Conservation (phyloP, 2,888 invertebrate genomes). For the Epistrophella euchroma region DNA sequence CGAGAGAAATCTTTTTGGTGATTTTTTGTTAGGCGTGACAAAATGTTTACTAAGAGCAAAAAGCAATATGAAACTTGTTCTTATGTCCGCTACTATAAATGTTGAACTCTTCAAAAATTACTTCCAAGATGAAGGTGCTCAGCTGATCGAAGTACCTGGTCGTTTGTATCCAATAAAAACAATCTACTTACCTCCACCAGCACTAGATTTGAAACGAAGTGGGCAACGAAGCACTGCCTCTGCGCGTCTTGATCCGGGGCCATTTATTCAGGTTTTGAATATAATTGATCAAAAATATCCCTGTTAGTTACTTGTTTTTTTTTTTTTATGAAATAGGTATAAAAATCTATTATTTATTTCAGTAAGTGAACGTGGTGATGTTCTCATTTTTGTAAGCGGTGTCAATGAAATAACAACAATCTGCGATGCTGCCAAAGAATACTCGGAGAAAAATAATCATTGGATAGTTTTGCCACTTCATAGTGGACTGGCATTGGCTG, state of each 20-base stretch:
- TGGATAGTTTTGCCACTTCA: constrained; percentile 98
- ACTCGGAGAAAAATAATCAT: constrained; percentile 88
- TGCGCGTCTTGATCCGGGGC: constrained; percentile 94
- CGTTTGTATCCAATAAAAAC: constrained; percentile 96
- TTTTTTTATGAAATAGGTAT: neutral
- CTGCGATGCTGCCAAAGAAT: constrained; percentile 93
- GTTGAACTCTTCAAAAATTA: constrained; percentile 96
- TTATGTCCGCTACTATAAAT: constrained; percentile 99
- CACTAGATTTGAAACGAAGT: constrained; percentile 85
- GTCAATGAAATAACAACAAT: constrained; percentile 95
- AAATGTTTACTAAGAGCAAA: constrained; percentile 94
- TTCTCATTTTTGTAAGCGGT: constrained; percentile 97
- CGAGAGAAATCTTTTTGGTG: constrained; percentile 97
- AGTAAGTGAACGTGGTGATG: constrained; percentile 95
- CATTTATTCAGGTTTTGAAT: constrained; percentile 96
- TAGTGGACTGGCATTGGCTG: constrained; percentile 94
- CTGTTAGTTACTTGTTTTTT: constrained; percentile 78
- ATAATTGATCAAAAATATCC: constrained; percentile 96
- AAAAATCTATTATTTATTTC: constrained; percentile 32
- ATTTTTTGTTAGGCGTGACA: constrained; percentile 96
- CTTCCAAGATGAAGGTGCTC: constrained; percentile 92
- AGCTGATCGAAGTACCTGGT: constrained; percentile 96
- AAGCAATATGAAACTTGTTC: constrained; percentile 92
- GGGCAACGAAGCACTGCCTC: constrained; percentile 85
- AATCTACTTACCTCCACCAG: constrained; percentile 89